These are phyloP conservation scores for Formica exsecta DNA, from an alignment of 1,140 invertebrate genomes.

Conservation along the genomic window DNA sequence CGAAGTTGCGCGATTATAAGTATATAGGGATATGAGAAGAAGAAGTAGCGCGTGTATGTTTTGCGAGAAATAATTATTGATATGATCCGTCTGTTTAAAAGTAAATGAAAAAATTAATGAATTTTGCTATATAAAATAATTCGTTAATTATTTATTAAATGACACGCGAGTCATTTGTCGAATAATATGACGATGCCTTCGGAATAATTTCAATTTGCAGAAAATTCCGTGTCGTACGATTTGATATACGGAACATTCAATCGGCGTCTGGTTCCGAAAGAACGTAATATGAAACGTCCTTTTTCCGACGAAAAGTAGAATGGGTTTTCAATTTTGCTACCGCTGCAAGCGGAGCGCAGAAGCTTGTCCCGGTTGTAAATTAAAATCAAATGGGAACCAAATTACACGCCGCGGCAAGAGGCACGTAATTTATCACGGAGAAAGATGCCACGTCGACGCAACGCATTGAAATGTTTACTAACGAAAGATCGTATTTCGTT, in stretches of 20 bases:
- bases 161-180: not conserved
- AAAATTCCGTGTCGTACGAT: conserved; percentile 22
- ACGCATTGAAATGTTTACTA: conserved; percentile 46
- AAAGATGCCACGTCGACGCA: conserved; percentile 31
- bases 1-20: not conserved
- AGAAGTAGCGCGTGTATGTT: not conserved
- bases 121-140: not conserved
- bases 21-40: not conserved
- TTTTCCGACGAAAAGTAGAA: conserved; percentile 43
- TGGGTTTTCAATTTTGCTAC: conserved; percentile 42
- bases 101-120: not conserved
- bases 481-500: conserved; percentile 25
- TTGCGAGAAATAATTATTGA: not conserved
- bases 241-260: conserved; percentile 66
- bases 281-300: conserved; percentile 51
- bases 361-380: conserved; percentile 15
- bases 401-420: conserved; percentile 30
- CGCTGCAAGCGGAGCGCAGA: not conserved
- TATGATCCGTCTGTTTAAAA: not conserved
- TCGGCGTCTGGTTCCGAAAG: conserved; percentile 46
- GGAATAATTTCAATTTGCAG: conserved; percentile 53
- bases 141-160: not conserved
- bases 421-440: conserved; percentile 54
- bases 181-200: not conserved
- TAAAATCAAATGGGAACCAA: conserved; percentile 61